Base-by-base conservation (phyloP, 2,888 invertebrate species). In the Nyleta sp. region DNA sequence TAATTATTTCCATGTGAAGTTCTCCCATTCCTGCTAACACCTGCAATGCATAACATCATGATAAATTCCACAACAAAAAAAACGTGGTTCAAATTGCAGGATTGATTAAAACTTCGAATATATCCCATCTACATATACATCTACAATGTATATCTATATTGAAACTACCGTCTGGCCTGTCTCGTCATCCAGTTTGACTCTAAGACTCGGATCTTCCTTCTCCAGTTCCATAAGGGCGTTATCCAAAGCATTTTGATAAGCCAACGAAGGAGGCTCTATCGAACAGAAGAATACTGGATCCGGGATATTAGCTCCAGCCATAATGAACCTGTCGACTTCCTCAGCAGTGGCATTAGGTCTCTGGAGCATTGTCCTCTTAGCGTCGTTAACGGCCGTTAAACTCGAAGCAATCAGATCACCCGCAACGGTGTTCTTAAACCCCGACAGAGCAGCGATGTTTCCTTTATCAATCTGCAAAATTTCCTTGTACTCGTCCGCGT, bases 261-360 rank as follows among this genome's bases (percentile, higher is more conserved):
- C 93, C 83, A 95, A 87, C 83, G 96, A 96, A 0, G 97, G 96
- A 0, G 99, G 96, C 91, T 99, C 99, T 80, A 99, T 95, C 0
- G 97, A 96, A 90, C 99, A 99, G 87, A 98, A 96, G 91, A 98
- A 99, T 0, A 99, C 99, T 0, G 99, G 98, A 86, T 97, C 96
- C 0, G 98, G 98, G 72, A 98, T 91, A 46, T 93, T 92, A 0
- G 96, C 93, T 1, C 95, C 95, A 82, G 91, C 81, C 6, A 91
- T 90, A 64, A 92, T 91, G 38, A 91, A 80, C 38, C 83, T 88
- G 2, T 91, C 89, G 0, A 90, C 87, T 15, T 91, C 86, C 38
- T 89, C 86, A 2, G 84, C 70, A 4, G 62, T 78, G 5, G 86
- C 76, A 2, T 82, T 76, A 2, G 81, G 80, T 2, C 83, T 62